phyloP scores from a whole-genome alignment of 1,140 invertebrate genomes.

The Leptopilina boulardi region DNA sequence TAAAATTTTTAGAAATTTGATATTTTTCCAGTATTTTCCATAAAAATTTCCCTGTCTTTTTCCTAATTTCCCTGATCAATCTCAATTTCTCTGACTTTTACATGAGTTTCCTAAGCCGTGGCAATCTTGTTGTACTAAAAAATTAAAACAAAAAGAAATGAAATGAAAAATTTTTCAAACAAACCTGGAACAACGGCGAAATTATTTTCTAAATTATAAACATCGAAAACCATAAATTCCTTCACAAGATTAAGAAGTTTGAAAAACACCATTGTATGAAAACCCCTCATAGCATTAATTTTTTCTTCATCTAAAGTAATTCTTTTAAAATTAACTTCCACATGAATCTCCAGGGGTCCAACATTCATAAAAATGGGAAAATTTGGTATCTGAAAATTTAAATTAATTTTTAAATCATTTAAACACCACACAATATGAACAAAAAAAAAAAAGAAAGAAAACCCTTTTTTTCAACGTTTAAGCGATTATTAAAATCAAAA shows the following conservation, averaged over 20 bases:
- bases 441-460: too few species aligned
- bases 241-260: constrained; percentile 88
- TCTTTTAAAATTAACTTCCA: constrained; percentile 77
- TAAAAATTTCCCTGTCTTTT: too few species aligned
- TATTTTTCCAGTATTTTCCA: too few species aligned
- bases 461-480: too few species aligned
- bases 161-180: too few species aligned
- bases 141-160: neutral
- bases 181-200: constrained; percentile 86
- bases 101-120: too few species aligned
- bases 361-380: constrained; percentile 93
- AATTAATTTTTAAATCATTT: constrained; percentile 24
- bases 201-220: constrained; percentile 79
- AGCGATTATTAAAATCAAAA: too few species aligned
- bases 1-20: too few species aligned
- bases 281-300: constrained; percentile 78
- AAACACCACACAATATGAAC: too few species aligned
- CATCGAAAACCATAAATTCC: constrained; percentile 85
- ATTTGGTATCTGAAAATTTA: constrained; percentile 77
- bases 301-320: constrained; percentile 76
- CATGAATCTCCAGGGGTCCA: constrained; percentile 84
- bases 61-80: too few species aligned
- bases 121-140: too few species aligned
- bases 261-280: constrained; percentile 80
- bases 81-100: too few species aligned